A percentile compares a stretch with the other conserved stretches of the same genome.
Evolutionary conservation across 35 echinoderm and acorn worm species (phyloP).

Genomic region (Apostichopus japonicus): DNA sequence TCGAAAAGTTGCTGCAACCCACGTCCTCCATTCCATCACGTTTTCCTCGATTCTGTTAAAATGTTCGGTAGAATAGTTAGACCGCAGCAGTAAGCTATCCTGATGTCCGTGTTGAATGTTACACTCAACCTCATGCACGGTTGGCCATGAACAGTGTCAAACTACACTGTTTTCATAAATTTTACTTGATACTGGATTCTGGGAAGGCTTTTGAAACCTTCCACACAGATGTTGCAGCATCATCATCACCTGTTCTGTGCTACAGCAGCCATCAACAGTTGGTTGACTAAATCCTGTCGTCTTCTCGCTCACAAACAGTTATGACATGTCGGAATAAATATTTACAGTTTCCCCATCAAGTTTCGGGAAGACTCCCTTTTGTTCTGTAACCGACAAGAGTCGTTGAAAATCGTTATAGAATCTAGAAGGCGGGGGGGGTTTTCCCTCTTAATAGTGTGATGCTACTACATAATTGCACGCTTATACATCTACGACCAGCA

Average conservation of each 20-base stretch:
- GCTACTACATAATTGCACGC: too few relatives aligned
- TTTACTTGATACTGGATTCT: not conserved
- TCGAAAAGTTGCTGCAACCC: too few relatives aligned
- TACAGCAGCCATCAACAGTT: not conserved
- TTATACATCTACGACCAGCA: too few relatives aligned
- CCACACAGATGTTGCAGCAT: not conserved
- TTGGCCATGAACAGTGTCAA: constrained; percentile 35
- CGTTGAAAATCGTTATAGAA: too few relatives aligned
- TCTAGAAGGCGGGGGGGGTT: too few relatives aligned
- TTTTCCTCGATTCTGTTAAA: not conserved
- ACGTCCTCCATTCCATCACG: too few relatives aligned
- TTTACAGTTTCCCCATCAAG: not conserved
- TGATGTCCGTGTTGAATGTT: not conserved
- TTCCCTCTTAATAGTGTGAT: too few relatives aligned
- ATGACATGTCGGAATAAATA: constrained; percentile 32
- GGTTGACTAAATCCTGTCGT: not conserved
- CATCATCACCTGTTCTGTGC: not conserved
- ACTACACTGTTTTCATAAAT: not conserved
- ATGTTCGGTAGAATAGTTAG: not conserved
- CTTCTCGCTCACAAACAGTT: not conserved
- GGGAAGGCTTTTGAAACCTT: not conserved
- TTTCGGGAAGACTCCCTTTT: too few relatives aligned
- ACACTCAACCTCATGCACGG: not conserved
- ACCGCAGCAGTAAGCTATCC: not conserved
- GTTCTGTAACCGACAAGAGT: too few relatives aligned